Evolutionary conservation across 1,140 invertebrate species (phyloP).

Genomic region (Trachymyrmex septentrionalis): DNA sequence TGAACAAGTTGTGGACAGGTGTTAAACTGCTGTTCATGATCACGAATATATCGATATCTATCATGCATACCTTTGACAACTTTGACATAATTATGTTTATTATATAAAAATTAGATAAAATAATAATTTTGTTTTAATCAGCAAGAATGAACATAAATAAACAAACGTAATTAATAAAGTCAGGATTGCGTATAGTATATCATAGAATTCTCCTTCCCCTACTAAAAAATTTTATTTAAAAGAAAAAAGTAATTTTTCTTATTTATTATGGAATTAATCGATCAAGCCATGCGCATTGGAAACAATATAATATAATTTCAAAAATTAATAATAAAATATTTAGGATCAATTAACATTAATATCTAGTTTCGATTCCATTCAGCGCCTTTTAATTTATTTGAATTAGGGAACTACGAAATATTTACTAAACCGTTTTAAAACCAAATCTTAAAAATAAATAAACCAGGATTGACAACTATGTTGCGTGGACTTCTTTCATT

Average conservation of each 20-base stretch:
- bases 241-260: neutral
- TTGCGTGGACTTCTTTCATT: neutral
- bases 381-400: no score
- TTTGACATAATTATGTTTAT: neutral
- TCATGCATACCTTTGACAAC: neutral
- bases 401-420: neutral
- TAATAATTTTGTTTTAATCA: neutral
- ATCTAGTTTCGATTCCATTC: no score
- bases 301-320: neutral
- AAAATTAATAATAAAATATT: neutral
- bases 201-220: neutral
- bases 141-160: neutral
- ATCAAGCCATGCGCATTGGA: neutral
- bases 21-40: conserved; percentile 69
- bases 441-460: neutral
- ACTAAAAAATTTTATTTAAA: neutral
- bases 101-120: neutral
- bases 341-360: no score
- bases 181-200: neutral
- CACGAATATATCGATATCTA: conserved; percentile 5
- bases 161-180: neutral
- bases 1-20: conserved; percentile 78
- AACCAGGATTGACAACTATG: neutral
- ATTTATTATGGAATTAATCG: neutral
- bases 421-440: neutral